These are phyloP conservation scores for Aviceda subcristata DNA, from an alignment of 2,113 vertebrate species.

Conservation along the genomic window DNA sequence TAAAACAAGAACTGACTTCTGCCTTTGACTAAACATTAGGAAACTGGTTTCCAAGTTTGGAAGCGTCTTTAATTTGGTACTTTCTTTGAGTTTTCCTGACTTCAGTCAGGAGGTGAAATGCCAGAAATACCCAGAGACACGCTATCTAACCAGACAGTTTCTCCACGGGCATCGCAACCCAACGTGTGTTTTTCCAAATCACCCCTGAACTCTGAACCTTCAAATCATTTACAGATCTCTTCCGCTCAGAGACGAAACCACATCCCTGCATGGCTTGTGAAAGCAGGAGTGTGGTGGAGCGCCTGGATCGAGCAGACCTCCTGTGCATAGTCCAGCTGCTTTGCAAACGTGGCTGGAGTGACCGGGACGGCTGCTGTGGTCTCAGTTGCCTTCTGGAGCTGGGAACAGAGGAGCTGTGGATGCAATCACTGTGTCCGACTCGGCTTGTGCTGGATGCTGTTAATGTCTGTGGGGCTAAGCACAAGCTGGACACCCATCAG, in stretches of 20 bases:
- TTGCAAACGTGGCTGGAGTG: not conserved
- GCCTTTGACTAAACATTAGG: not conserved
- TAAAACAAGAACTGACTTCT: not conserved
- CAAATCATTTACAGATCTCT: conserved; percentile 33
- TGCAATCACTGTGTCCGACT: not conserved
- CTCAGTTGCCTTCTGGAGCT: not conserved
- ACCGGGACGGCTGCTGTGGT: not conserved
- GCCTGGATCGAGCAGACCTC: not conserved
- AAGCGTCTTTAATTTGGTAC: not conserved
- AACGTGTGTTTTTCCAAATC: not conserved
- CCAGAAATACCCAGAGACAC: conserved; percentile 45
- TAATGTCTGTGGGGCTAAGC: not conserved
- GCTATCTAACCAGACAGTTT: not conserved
- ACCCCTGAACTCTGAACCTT: conserved; percentile 49
- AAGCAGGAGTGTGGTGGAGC: not conserved
- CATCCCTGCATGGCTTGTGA: not conserved
- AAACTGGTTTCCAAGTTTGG: not conserved
- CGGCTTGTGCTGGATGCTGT: not conserved
- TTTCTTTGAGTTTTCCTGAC: not conserved
- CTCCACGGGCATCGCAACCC: not conserved
- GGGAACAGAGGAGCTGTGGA: not conserved
- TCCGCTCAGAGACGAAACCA: not conserved
- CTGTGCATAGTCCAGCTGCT: not conserved
- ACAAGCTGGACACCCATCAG: not conserved
- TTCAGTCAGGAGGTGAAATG: conserved; percentile 27